phyloP scores from a whole-genome alignment of 2,113 vertebrate species.

The Cyanoramphus novaezelandiae region DNA sequence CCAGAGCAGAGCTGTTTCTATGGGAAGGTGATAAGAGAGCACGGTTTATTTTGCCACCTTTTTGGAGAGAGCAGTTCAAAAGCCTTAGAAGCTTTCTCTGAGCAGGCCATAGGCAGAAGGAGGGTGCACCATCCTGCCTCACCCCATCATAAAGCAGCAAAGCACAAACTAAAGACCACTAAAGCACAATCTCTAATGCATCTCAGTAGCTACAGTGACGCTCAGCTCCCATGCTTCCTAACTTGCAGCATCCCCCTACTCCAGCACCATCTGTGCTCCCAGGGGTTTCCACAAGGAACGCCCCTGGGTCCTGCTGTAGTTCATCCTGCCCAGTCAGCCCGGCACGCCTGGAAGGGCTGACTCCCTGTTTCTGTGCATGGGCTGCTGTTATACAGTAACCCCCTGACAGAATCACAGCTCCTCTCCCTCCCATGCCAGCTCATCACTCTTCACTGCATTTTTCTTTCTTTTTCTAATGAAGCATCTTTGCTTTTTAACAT shows the following conservation, averaged over 20 bases:
- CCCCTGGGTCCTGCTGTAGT: background rate
- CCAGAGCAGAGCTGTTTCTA: background rate
- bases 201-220: no score
- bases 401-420: background rate
- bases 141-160: background rate
- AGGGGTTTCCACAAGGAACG: background rate
- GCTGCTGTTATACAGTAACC: background rate
- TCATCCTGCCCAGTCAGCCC: background rate
- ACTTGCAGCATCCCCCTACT: background rate
- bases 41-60: background rate
- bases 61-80: background rate
- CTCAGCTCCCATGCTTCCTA: fast-evolving
- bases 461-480: background rate
- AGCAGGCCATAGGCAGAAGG: background rate
- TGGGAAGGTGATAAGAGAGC: background rate
- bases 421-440: background rate
- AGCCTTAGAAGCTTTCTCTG: background rate
- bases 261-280: background rate
- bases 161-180: fast-evolving
- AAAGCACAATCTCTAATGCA: fast-evolving
- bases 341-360: background rate
- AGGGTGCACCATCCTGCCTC: background rate
- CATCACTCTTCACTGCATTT: background rate
- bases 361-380: fast-evolving
- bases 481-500: background rate